Evolutionary conservation across 2,797 vertebrate species (phyloP).

Genomic region (Catostomus latipinnis): DNA sequence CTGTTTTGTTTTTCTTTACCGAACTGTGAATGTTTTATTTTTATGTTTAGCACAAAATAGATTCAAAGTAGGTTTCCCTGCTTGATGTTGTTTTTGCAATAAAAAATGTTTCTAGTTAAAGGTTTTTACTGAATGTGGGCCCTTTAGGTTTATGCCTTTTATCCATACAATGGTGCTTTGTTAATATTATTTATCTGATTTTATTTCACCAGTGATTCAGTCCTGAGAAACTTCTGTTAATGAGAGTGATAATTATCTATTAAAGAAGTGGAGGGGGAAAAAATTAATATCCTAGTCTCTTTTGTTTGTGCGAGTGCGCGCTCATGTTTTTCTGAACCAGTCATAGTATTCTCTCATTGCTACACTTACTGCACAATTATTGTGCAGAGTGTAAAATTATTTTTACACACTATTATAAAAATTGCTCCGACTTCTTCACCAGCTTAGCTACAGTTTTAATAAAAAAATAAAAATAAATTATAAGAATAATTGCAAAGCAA

Average conservation of each 20-base stretch:
- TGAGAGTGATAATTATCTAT: constrained; percentile 67
- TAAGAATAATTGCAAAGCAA: too few species aligned
- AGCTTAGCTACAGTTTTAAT: too few species aligned
- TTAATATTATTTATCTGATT: constrained; percentile 79
- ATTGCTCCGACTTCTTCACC: too few species aligned
- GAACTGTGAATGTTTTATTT: constrained; percentile 64
- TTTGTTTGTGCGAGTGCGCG: not conserved
- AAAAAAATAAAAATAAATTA: too few species aligned
- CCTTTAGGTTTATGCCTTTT: constrained; percentile 67
- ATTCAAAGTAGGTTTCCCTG: constrained; percentile 68
- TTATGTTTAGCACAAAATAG: constrained; percentile 57
- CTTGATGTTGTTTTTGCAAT: constrained; percentile 57
- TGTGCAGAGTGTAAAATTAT: too few species aligned
- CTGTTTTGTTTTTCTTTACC: constrained; percentile 67
- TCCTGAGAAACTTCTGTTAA: constrained; percentile 61
- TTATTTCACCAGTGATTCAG: constrained; percentile 72
- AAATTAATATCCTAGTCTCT: not conserved
- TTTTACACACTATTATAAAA: too few species aligned
- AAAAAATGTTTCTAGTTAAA: constrained; percentile 66
- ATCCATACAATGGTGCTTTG: constrained; percentile 68
- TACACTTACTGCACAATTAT: too few species aligned
- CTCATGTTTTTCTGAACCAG: too few species aligned
- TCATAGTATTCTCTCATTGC: too few species aligned
- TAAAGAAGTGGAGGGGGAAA: constrained; percentile 67
- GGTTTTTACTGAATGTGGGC: constrained; percentile 74